Evolutionary conservation across 2,113 vertebrate genomes (phyloP), one percentile per base, ranked within the genome.

Genomic region (Myotis davidii): DNA sequence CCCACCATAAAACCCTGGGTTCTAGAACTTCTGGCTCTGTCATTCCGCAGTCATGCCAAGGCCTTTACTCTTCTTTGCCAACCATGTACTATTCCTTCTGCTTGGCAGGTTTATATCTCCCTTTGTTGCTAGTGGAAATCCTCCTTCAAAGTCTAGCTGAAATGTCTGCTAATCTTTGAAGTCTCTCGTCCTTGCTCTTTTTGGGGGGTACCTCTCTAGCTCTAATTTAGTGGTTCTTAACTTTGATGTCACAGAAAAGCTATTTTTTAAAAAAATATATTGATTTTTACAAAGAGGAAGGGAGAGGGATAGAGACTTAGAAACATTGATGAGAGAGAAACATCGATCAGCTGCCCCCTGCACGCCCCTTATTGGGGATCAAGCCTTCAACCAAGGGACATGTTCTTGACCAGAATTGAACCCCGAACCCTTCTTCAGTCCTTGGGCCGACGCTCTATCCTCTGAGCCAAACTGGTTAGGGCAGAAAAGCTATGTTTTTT

Each of bases 141-240:
- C 56, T 87, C 54, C 29, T 94, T 83, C 34, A 79, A 39, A 42
- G 18, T 86, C 27, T 39, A 84, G 17, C 34, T 87, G 9, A 92
- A 85, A 25, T 90, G 20, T 96, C 93, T 95, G 52, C n/a, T 82
- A 10, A 85, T 88, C 78, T 96, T 94, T 95, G 45, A 83, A 88
- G 14, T 85, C 21, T 87, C n/a, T 88, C 74, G 65, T 91, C 37
- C 18, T 94, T 95, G 12, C 20, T 82, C 4, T 82, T 70, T 48
- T 85, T 95, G 54, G 4, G 13, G 61, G 20, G 18, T 90, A 10
- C 23, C 17, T 59, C 1, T 64, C 18, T 77, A 59, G 42, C 25
- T 94, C 21, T 96, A 93, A 88, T 95, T 88, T 17, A 69, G 20
- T 95, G 32, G 2, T 87, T 94, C 27, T 83, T 82, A 69, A 90